Evolutionary conservation across 2,113 vertebrate species (phyloP).

Genomic region (Ariopsis seemanni): DNA sequence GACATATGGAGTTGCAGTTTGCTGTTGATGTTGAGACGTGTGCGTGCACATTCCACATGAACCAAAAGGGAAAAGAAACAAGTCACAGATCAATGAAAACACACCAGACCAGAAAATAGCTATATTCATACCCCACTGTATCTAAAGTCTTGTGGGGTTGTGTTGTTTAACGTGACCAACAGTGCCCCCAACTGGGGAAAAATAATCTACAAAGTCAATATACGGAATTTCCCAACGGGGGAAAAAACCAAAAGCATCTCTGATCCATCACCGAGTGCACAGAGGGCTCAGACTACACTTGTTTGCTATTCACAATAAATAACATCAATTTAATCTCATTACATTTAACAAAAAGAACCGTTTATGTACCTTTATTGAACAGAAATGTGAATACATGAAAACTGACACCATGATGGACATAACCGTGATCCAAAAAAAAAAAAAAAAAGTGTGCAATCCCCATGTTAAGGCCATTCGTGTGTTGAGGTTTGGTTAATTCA

Average conservation of each 20-base stretch:
- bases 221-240: too few relatives aligned
- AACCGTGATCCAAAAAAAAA: neutral
- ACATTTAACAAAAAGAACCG: neutral
- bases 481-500: neutral
- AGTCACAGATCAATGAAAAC: conserved; percentile 25
- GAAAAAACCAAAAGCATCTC: too few relatives aligned
- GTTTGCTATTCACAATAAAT: neutral
- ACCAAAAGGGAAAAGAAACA: conserved; percentile 19
- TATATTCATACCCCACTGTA: neutral
- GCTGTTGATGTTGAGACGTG: conserved; percentile 57
- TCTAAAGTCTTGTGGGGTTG: neutral
- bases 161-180: conserved; percentile 59
- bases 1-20: conserved; percentile 55
- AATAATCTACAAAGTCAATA: neutral
- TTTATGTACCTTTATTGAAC: neutral
- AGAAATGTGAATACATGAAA: neutral
- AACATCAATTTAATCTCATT: neutral
- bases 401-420: neutral
- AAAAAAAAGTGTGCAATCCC: neutral
- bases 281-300: neutral
- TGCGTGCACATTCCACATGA: conserved; percentile 8
- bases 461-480: neutral
- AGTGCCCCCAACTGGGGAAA: conserved; percentile 64
- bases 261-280: neutral
- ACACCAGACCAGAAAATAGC: conserved; percentile 25